Evolutionary conservation across 2,113 vertebrate species (phyloP).

Genomic region (Petrocephalus zakoni): DNA sequence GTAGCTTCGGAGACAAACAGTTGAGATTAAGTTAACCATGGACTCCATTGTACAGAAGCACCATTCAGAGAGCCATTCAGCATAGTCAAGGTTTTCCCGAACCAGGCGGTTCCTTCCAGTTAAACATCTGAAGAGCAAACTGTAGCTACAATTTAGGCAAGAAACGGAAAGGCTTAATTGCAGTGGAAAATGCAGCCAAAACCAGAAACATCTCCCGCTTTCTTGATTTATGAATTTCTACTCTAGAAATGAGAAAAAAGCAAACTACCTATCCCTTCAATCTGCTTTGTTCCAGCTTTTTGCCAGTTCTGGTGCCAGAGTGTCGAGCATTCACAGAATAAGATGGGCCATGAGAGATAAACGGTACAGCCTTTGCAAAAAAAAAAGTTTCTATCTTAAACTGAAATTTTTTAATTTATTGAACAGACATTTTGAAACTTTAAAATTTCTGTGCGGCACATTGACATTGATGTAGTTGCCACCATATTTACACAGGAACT

Average conservation of each 20-base stretch:
- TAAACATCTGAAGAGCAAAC: neutral
- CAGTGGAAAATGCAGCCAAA: neutral
- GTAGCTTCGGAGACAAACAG: neutral
- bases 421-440: neutral
- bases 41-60: neutral
- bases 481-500: neutral
- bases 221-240: conserved; percentile 9
- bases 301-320: neutral
- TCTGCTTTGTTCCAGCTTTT: neutral
- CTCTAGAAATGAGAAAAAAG: neutral
- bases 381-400: neutral
- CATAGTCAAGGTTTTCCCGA: neutral
- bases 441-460: neutral
- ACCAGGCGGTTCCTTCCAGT: neutral
- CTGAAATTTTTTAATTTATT: neutral
- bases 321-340: neutral
- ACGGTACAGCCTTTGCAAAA: neutral
- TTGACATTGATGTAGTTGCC: neutral
- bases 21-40: neutral
- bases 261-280: neutral
- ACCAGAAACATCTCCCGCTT: neutral
- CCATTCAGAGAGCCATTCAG: neutral
- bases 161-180: neutral
- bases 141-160: neutral
- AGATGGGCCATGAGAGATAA: neutral